Evolutionary conservation across 37 sponge, comb jelly and placozoan species (phyloP).

Genomic region (Hexactinellida sp.): DNA sequence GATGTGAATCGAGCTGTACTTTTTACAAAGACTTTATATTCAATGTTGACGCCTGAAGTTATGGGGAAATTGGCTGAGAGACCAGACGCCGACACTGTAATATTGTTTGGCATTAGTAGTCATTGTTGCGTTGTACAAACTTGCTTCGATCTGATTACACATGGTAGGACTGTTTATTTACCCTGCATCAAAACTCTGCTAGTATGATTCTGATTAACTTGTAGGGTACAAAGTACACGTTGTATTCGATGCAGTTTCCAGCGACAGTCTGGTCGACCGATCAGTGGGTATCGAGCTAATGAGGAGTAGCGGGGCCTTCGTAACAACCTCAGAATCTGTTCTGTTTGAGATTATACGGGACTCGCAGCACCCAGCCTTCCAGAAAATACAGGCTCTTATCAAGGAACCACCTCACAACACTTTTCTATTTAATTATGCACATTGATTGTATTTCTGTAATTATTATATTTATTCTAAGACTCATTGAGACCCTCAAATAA

Average conservation of each 20-base stretch:
- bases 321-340: background rate
- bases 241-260: background rate
- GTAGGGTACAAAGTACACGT: background rate
- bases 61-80: background rate
- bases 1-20: background rate
- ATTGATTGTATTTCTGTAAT: too few species aligned
- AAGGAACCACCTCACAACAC: too few species aligned
- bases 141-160: background rate
- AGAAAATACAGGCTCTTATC: too few species aligned
- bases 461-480: too few species aligned
- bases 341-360: background rate
- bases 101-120: background rate
- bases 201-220: background rate
- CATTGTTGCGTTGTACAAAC: background rate
- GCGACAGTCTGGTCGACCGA: background rate
- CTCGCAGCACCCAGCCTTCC: background rate
- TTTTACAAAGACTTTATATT: background rate
- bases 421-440: too few species aligned
- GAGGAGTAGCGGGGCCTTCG: background rate
- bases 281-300: background rate
- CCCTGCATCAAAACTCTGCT: background rate
- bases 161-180: background rate
- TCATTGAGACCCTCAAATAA: too few species aligned
- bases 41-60: background rate
- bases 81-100: background rate